Evolutionary conservation across 2,113 vertebrate species (phyloP).

Genomic region (Sarotherodon lohbergeri): DNA sequence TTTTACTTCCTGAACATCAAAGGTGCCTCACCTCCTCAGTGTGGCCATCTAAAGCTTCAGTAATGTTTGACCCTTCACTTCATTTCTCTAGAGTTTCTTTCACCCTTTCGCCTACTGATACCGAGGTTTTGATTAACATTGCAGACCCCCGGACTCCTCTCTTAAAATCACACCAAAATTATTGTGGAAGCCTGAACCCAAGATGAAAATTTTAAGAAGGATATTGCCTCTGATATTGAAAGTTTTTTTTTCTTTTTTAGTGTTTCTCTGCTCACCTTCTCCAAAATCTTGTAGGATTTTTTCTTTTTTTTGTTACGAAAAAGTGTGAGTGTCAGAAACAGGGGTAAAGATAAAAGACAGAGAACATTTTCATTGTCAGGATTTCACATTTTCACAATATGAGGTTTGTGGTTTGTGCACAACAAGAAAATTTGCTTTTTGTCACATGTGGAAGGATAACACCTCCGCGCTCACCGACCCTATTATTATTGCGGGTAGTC

Average conservation of each 20-base stretch:
- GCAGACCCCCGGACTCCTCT: slow-evolving; percentile 17
- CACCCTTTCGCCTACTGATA: background rate
- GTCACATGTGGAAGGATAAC: slow-evolving; percentile 28
- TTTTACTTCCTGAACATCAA: slow-evolving; percentile 77
- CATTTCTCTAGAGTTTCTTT: slow-evolving; percentile 24
- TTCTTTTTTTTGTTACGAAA: background rate
- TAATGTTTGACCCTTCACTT: slow-evolving; percentile 45
- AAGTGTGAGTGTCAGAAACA: background rate
- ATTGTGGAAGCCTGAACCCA: background rate
- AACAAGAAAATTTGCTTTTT: slow-evolving; percentile 19
- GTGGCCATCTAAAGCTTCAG: slow-evolving; percentile 62
- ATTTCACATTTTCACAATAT: background rate
- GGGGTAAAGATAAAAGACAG: background rate
- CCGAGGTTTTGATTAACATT: slow-evolving; percentile 53
- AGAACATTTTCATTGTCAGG: background rate
- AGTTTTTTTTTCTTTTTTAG: background rate
- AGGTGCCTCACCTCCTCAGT: slow-evolving; percentile 61
- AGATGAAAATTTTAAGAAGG: slow-evolving; percentile 44
- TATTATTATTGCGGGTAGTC: background rate
- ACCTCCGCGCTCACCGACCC: background rate
- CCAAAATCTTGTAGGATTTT: background rate
- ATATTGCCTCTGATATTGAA: slow-evolving; percentile 21
- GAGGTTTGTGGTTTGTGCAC: slow-evolving; percentile 48
- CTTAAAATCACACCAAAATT: slow-evolving; percentile 30
- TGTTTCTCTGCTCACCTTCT: background rate